Evolutionary conservation across 2,888 invertebrate species (phyloP).

Genomic region (Drosophila mimica): DNA sequence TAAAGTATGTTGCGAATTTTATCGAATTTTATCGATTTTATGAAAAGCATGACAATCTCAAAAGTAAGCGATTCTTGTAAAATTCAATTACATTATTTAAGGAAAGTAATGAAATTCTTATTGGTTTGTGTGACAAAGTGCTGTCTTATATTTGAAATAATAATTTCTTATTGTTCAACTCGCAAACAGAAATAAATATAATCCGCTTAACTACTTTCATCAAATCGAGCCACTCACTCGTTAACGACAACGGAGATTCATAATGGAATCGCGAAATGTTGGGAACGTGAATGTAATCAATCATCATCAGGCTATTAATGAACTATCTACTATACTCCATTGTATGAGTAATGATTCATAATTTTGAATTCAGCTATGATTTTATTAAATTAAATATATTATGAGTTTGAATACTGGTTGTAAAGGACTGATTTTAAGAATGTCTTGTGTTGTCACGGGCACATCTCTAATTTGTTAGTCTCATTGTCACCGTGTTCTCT

Average conservation of each 20-base stretch:
- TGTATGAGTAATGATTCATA: background rate
- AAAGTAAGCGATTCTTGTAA: too few species aligned
- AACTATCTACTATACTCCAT: background rate
- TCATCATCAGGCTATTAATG: background rate
- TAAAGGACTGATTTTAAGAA: background rate
- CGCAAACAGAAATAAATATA: too few species aligned
- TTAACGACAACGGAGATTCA: background rate
- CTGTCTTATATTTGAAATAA: too few species aligned
- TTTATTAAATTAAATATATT: background rate
- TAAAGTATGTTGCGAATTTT: background rate
- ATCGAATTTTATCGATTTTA: background rate
- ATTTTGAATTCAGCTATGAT: background rate
- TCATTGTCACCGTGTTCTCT: conserved; percentile 37
- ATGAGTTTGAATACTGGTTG: background rate
- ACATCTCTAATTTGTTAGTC: conserved; percentile 38
- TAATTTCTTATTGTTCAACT: too few species aligned
- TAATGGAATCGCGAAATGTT: too few species aligned
- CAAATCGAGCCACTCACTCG: background rate
- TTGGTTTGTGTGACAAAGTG: fast-evolving
- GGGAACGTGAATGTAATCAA: background rate
- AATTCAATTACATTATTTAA: too few species aligned
- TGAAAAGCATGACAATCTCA: background rate
- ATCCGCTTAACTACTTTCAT: too few species aligned
- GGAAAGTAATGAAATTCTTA: fast-evolving
- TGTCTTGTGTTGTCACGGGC: conserved; percentile 6